Conservation (phyloP, 2,797 vertebrate species). For the Bufotes viridis region DNA sequence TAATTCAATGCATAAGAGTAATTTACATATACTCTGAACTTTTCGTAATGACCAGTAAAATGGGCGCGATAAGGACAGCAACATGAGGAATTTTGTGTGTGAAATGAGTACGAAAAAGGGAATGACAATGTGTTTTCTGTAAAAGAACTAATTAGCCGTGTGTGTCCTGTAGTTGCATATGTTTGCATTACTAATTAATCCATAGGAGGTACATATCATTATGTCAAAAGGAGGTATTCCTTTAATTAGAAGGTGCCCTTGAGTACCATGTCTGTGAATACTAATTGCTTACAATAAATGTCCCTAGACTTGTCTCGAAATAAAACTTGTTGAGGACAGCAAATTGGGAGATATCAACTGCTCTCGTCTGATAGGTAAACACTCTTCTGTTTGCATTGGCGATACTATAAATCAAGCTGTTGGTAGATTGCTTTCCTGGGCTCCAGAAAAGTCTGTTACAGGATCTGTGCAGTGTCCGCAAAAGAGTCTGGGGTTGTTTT, state of each 20-base stretch:
- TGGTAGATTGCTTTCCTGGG: not conserved
- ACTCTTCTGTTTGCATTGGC: slow-evolving; percentile 8
- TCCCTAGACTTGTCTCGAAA: slow-evolving; percentile 30
- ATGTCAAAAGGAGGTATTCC: slow-evolving; percentile 54
- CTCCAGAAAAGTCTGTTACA: not conserved
- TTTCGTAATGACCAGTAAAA: not conserved
- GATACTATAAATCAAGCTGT: slow-evolving; percentile 17
- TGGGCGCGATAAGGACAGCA: not conserved
- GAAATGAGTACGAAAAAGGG: not conserved
- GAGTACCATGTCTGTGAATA: slow-evolving; percentile 57
- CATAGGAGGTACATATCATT: slow-evolving; percentile 60
- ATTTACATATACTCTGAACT: not conserved
- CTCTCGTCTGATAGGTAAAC: not conserved
- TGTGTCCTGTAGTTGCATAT: slow-evolving; percentile 59
- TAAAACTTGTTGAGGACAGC: slow-evolving; percentile 37
- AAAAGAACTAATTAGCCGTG: slow-evolving; percentile 54
- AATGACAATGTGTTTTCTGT: slow-evolving; percentile 52
- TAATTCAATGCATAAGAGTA: no score
- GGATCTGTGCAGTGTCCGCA: not conserved
- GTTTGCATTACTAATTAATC: slow-evolving; percentile 61
- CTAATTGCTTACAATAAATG: slow-evolving; percentile 56
- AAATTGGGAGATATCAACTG: slow-evolving; percentile 5
- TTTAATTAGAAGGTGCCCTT: slow-evolving; percentile 62
- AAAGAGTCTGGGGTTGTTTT: no score
- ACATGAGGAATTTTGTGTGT: not conserved